Base-by-base conservation (phyloP, 2,888 invertebrate species). In the Tenthredo mesomela region DNA sequence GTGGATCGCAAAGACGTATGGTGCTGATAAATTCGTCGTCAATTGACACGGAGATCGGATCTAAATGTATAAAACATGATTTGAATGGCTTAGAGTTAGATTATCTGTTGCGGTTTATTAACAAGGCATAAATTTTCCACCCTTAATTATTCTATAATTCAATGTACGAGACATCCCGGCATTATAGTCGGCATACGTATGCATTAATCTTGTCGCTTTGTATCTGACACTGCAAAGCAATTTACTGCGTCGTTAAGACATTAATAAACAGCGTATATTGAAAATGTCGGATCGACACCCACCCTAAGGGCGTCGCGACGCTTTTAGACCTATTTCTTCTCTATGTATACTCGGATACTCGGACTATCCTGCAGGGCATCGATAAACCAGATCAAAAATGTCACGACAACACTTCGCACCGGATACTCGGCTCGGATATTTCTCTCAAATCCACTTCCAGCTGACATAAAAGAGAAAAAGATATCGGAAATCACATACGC, bases 291-390 rank as follows among this genome's bases (percentile, higher is more conserved):
- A 54, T 54, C 29, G 47, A 54, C 50, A 77, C 77, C 77, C 50
- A 54, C 77, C 77, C 77, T 50, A 77, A 77, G 77, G 77, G 77
- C 77, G 77, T 77, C 77, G 50, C 77, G 77, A 77, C 77, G 77
- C 77, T 77, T 77, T 77, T 77, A 77, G 77, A 75, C 29, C 40
- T 54, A 25, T 50, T 50, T 77, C 77, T 54, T 50, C 33, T 77
- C 77, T 54, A 33, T 77, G 18, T 77, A n/a, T 77, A 33, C 54
- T 29, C 18, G n/a, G n/a, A n/a, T n/a, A n/a, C n/a, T n/a, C n/a
- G 29, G 29, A 33, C 29, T 33, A 33, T 50, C 33, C 25, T 61
- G 54, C 33, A 18, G 54, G 33, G 77, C 50, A n/a, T 54, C 77
- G 77, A 77, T 50, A 77, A 77, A 77, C 50, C 29, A 77, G 77